Base-by-base conservation (phyloP, 2,888 invertebrate genomes). In the Aromia moschata region DNA sequence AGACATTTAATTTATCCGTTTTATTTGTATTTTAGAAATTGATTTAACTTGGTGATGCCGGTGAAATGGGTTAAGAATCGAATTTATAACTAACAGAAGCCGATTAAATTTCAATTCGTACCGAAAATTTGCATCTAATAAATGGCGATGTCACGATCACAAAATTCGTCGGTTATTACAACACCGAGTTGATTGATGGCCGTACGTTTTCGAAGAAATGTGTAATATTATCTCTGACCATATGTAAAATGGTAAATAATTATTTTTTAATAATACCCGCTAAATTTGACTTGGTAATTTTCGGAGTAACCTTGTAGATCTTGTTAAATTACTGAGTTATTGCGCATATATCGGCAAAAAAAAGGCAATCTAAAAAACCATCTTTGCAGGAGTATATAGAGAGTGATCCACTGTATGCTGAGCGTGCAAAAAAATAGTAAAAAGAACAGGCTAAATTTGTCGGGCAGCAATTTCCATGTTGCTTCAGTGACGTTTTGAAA, bases 231-330 rank as follows among this genome's bases (percentile, higher is more conserved):
- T 56, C 51, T 31, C 43, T n/a, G n/a, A 52, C 60, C 57, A 58
- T 58, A 62, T 65, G 62, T 60, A 59, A 64, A 33, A 59, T 43
- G 15, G 44, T 14, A 40, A 59, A 58, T 64, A 58, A 60, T 64
- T 56, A 64, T 60, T 60, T 56, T 52, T 58, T 51, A 49, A 44
- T 58, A 58, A 46, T 54, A 57, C 54, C 51, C 41, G 41, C 69
- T 65, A 62, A 55, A 55, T 46, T 40, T 46, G 58, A 59, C 58
- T 59, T 59, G 58, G 58, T 59, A 59, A 59, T 59, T 59, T 47
- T 31, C 17, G 49, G 49, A 41, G 43, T 54, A 54, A 54, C 55
- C 58, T 59, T 59, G 56, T 57, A 38, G 38, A 37, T 41, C 40
- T 47, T 47, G 46, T 41, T 58, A 40, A 59, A 49, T 37, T 47